phyloP scores from a whole-genome alignment of 2,797 vertebrate genomes.

The Chelmon rostratus region DNA sequence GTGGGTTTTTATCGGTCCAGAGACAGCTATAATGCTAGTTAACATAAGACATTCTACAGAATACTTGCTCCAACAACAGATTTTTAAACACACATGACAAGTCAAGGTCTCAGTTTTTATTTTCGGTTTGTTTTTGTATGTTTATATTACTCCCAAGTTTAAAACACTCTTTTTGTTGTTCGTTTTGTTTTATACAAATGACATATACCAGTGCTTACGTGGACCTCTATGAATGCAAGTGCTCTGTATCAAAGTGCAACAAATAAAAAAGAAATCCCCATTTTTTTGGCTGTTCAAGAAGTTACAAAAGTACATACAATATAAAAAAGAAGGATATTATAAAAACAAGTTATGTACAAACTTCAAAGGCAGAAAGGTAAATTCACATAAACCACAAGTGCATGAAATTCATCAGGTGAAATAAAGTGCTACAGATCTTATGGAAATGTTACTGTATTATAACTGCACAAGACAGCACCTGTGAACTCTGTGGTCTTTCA shows the following conservation, averaged over 20 bases:
- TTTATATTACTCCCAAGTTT: conserved; percentile 19
- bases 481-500: conserved; percentile 26
- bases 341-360: not conserved
- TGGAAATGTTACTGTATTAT: not conserved
- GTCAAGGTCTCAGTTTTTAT: conserved; percentile 2
- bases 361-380: not conserved
- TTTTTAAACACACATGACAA: not conserved
- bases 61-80: not conserved
- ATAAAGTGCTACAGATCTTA: conserved; percentile 58
- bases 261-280: conserved; percentile 21
- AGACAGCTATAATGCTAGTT: conserved; percentile 2
- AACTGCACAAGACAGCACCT: not conserved
- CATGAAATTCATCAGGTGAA: not conserved
- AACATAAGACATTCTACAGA: not conserved
- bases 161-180: conserved; percentile 17
- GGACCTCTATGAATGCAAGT: conserved; percentile 30
- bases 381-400: not conserved
- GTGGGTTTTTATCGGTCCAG: not conserved
- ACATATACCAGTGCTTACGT: conserved; percentile 15
- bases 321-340: not conserved
- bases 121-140: conserved; percentile 14
- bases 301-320: conserved; percentile 27
- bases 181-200: conserved; percentile 21
- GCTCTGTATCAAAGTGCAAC: conserved; percentile 47
- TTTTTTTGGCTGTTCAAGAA: conserved; percentile 42